Percentiles rank a stretch among this genome's conserved stretches.
Conservation (phyloP, 2,888 invertebrate genomes). For the Ceramica pisi region DNA sequence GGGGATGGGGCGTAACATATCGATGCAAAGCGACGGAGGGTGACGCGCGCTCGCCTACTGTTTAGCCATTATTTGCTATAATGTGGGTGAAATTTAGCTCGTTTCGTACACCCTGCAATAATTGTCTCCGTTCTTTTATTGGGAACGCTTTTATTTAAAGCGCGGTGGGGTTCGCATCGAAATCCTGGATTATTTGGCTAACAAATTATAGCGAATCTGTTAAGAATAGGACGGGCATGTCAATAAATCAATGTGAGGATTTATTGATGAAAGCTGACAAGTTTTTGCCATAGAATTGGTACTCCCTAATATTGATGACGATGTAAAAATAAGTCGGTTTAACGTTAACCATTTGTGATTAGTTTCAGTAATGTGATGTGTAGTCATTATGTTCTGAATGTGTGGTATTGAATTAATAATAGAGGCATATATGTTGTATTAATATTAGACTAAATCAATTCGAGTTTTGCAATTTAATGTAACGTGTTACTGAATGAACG, state of each 20-base stretch:
- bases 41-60: constrained; percentile 84
- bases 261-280: constrained; percentile 86
- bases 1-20: constrained; percentile 88
- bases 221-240: constrained; percentile 87
- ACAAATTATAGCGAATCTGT: constrained; percentile 90
- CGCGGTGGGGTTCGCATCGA: constrained; percentile 78
- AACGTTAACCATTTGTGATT: constrained; percentile 32
- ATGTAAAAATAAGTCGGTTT: constrained; percentile 64
- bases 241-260: constrained; percentile 88
- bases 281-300: constrained; percentile 76
- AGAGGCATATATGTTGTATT: background rate
- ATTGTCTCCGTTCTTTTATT: constrained; percentile 88
- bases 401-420: background rate
- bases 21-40: constrained; percentile 83
- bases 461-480: background rate
- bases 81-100: constrained; percentile 90
- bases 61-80: constrained; percentile 89
- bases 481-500: too few species aligned
- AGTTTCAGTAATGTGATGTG: constrained; percentile 45
- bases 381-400: constrained; percentile 32
- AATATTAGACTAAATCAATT: background rate
- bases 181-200: constrained; percentile 90
- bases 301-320: constrained; percentile 70
- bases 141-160: constrained; percentile 77
- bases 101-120: constrained; percentile 84